phyloP scores from a whole-genome alignment of 2,888 invertebrate species.

The Ischnus inquisitorius region DNA sequence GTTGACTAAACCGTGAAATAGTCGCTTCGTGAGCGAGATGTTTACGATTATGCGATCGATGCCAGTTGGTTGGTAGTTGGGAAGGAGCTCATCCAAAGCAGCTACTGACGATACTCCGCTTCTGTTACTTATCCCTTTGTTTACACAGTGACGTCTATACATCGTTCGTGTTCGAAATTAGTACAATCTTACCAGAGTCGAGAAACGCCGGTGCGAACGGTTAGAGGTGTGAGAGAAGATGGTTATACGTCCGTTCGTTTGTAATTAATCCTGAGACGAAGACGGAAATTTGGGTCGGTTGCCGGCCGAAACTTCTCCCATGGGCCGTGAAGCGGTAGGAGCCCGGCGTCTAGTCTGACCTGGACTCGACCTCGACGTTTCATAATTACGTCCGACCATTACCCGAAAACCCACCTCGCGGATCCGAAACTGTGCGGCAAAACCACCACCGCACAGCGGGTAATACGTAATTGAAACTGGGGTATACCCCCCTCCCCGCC shows the following conservation, averaged over 20 bases:
- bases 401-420: conserved; percentile 24
- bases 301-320: conserved; percentile 44
- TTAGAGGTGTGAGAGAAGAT: neutral
- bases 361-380: conserved; percentile 29
- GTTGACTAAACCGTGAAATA: neutral
- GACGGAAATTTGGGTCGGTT: conserved; percentile 49
- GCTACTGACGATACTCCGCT: neutral
- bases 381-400: conserved; percentile 54
- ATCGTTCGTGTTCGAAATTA: conserved; percentile 39
- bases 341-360: conserved; percentile 33
- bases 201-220: neutral
- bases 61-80: neutral
- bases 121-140: conserved; percentile 9
- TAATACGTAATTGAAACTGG: conserved; percentile 50
- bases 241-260: conserved; percentile 43
- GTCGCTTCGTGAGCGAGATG: neutral
- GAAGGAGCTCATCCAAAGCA: neutral
- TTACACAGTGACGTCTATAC: neutral
- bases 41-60: conserved; percentile 5
- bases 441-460: conserved; percentile 9
- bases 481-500: neutral
- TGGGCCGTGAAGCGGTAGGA: conserved; percentile 32
- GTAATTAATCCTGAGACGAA: conserved; percentile 62
- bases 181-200: conserved; percentile 34
- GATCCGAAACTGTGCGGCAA: conserved; percentile 11